Percentiles rank a stretch among this genome's conserved stretches.
phyloP scores from a whole-genome alignment of 1,140 invertebrate genomes.

The Drosophila lowei region DNA sequence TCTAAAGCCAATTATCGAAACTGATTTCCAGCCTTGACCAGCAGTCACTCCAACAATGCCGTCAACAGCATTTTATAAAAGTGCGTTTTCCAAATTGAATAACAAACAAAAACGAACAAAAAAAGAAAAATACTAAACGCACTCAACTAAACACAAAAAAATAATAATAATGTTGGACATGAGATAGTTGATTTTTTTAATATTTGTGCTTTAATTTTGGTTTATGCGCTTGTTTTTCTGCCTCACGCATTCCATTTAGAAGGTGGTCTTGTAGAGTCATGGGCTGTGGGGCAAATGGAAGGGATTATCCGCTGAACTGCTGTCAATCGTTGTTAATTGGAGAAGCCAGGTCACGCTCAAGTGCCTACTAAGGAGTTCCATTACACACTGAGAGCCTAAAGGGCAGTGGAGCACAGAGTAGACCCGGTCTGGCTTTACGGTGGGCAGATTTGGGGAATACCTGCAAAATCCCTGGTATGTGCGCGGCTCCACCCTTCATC shows the following conservation, averaged over 20 bases:
- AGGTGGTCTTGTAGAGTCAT: slow-evolving; percentile 3
- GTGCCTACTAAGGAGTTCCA: too few species aligned
- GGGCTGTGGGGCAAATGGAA: background rate
- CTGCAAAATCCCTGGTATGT: too few species aligned
- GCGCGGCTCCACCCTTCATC: too few species aligned
- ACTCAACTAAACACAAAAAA: slow-evolving; percentile 5
- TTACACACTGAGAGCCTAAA: too few species aligned
- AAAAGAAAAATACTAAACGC: slow-evolving; percentile 8
- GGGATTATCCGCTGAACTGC: background rate
- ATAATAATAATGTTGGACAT: slow-evolving; percentile 15
- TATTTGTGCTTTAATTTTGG: slow-evolving; percentile 41
- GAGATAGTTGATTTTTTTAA: slow-evolving; percentile 50
- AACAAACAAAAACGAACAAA: slow-evolving; percentile 30
- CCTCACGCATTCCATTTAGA: slow-evolving; percentile 41
- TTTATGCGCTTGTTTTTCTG: slow-evolving; percentile 24
- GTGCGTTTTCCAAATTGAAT: slow-evolving; percentile 66
- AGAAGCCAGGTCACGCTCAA: too few species aligned
- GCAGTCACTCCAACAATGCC: slow-evolving; percentile 42
- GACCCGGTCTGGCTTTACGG: too few species aligned
- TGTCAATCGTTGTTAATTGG: too few species aligned
- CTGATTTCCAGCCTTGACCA: slow-evolving; percentile 58
- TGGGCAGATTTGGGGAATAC: too few species aligned
- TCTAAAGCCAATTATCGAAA: slow-evolving; percentile 57
- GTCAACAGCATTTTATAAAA: slow-evolving; percentile 63
- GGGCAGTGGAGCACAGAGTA: too few species aligned